Base-by-base conservation (phyloP, 2,888 invertebrate genomes). In the Maniola hyperantus region DNA sequence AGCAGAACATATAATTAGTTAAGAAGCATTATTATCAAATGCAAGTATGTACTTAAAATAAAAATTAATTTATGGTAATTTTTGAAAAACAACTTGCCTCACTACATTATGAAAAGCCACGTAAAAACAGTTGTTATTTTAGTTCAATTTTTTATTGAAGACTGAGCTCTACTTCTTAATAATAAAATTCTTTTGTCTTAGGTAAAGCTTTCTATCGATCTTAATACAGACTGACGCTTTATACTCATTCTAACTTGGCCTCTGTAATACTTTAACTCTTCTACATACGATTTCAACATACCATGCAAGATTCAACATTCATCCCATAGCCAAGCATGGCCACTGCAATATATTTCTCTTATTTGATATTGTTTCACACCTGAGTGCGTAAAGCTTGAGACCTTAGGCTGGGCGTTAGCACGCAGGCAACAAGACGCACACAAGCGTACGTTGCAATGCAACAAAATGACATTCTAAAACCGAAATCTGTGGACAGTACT, bases 311-410 rank as follows among this genome's bases (percentile, higher is more conserved):
- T 48, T 60, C 63, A 42, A 48, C 51, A 63, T 48, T 50, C 63
- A 46, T 62, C 53, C 20, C 61, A 63, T 39, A 18, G 26, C 50
- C n/a, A 34, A 39, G 65, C 67, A 67, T 65, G 65, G 57, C 50
- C 61, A 58, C 57, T 48, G 53, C 60, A 51, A 20, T 51, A 15
- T 26, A 55, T 55, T 8, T 39, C 39, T 44, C n/a, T 8, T 20
- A 20, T 44, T 59, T 60, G 60, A 59, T 70, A 72, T 67, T 64
- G 61, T 67, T 50, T 68, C 67, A 69, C 54, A 64, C 18, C 10
- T 11, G 65, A 65, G 59, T 67, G 65, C 58, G 59, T 54, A 60
- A 44, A 44, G 70, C 70, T 70, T 72, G 61, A 63, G 68, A 7
- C 20, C 8, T 50, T 50, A 34, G 15, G n/a, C 10, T 34, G 15